Evolutionary conservation across 2,888 invertebrate genomes (phyloP).

Genomic region (Plagiodera versicolora): DNA sequence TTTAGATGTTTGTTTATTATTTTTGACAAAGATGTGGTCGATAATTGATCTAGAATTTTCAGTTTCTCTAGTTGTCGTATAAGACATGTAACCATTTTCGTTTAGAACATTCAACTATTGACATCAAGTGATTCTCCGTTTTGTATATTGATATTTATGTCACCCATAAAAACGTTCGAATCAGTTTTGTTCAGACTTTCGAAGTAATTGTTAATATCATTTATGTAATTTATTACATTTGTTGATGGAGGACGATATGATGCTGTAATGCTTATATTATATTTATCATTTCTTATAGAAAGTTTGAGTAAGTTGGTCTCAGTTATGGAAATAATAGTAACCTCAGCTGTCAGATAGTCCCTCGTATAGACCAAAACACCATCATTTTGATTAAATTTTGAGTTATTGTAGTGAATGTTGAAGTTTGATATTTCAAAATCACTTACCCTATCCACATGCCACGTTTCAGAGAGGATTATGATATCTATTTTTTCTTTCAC

Average conservation of each 20-base stretch:
- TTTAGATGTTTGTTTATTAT: not conserved
- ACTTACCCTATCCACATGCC: not conserved
- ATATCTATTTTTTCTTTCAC: conserved; percentile 2
- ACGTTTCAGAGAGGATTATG: not conserved
- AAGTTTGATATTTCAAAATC: no score
- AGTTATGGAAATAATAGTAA: not conserved
- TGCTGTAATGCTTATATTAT: conserved; percentile 2
- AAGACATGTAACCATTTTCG: conserved; percentile 2
- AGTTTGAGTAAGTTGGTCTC: conserved; percentile 2
- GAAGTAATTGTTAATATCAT: not conserved
- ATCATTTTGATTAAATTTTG: no score
- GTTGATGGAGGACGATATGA: not conserved
- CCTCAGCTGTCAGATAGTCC: not conserved
- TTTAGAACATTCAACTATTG: not conserved
- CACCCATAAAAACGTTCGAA: not conserved
- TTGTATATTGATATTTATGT: not conserved
- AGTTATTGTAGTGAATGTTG: no score
- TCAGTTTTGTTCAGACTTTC: not conserved
- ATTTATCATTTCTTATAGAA: not conserved
- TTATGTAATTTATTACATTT: conserved; percentile 1
- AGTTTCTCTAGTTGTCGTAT: not conserved
- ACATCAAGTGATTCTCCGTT: not conserved
- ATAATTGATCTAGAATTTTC: not conserved
- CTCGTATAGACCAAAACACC: not conserved
- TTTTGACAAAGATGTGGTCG: not conserved